Conservation (phyloP, 1,140 invertebrate genomes). For the Lepidotrigona ventralis region DNA sequence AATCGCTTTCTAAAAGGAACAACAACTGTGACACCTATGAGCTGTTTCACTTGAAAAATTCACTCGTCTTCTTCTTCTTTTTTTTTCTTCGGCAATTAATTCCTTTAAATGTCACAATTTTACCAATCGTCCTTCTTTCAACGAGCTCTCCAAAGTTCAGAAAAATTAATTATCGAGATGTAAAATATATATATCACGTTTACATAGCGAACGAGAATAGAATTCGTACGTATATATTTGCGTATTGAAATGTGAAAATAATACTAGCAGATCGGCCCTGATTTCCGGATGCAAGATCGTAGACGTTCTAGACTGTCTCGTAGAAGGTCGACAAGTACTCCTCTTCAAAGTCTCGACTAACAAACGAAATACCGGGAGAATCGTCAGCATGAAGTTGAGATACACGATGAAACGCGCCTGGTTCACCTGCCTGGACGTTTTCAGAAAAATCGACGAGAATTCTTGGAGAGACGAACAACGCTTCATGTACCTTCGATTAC, state of each 20-base stretch:
- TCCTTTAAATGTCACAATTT: too few species aligned
- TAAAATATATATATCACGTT: too few species aligned
- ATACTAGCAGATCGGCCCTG: conserved; percentile 64
- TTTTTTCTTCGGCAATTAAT: too few species aligned
- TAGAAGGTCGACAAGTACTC: conserved; percentile 71
- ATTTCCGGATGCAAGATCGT: conserved; percentile 76
- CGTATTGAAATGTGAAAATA: conserved; percentile 8
- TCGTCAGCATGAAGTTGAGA: conserved; percentile 72
- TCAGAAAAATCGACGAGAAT: conserved; percentile 61
- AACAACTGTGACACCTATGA: not conserved
- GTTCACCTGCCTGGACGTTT: conserved; percentile 74
- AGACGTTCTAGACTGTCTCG: conserved; percentile 75
- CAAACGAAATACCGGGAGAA: conserved; percentile 20
- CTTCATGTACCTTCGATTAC: conserved; percentile 76
- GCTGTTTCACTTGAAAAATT: not conserved
- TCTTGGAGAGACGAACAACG: conserved; percentile 75
- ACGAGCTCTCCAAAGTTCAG: too few species aligned
- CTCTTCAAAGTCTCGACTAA: conserved; percentile 61
- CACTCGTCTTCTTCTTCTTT: too few species aligned
- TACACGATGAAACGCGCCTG: conserved; percentile 75
- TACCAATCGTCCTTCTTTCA: too few species aligned
- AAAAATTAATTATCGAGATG: too few species aligned
- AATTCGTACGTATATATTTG: not conserved
- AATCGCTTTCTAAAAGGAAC: not conserved
- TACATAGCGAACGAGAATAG: too few species aligned